phyloP scores from a whole-genome alignment of 2,888 invertebrate genomes.

The Lepidonotus clava region DNA sequence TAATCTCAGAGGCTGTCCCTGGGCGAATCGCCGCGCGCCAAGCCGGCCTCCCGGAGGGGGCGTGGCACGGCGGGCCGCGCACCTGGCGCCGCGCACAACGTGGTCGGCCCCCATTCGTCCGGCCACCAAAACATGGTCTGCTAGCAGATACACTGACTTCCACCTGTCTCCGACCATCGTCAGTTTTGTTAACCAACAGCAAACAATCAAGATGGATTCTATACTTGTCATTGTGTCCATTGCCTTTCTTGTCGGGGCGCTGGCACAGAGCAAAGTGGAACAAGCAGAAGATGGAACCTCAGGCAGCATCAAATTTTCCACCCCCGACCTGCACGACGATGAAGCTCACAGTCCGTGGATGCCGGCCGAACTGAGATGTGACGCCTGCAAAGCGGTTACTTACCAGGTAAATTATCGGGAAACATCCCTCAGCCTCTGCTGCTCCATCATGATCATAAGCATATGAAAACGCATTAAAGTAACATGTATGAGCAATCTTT shows the following conservation, averaged over 20 bases:
- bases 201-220: neutral
- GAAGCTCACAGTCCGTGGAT: slow-evolving; percentile 76
- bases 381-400: slow-evolving; percentile 77
- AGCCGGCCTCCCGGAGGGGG: neutral
- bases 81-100: neutral
- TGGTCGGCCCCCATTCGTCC: neutral
- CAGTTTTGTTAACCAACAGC: neutral
- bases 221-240: neutral
- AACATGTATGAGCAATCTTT: too few relatives aligned
- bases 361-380: slow-evolving; percentile 77
- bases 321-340: slow-evolving; percentile 77
- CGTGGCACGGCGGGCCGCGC: neutral
- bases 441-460: neutral
- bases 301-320: slow-evolving; percentile 69
- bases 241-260: neutral
- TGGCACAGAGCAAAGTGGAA: slow-evolving; percentile 46
- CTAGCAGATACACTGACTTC: neutral
- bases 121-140: neutral
- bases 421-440: neutral
- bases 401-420: slow-evolving; percentile 77
- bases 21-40: slow-evolving; percentile 7
- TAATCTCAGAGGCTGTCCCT: neutral
- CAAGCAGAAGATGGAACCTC: slow-evolving; percentile 62
- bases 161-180: too few relatives aligned
- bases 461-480: too few relatives aligned